phyloP scores from a whole-genome alignment of 2,797 vertebrate species.

The Manis javanica region DNA sequence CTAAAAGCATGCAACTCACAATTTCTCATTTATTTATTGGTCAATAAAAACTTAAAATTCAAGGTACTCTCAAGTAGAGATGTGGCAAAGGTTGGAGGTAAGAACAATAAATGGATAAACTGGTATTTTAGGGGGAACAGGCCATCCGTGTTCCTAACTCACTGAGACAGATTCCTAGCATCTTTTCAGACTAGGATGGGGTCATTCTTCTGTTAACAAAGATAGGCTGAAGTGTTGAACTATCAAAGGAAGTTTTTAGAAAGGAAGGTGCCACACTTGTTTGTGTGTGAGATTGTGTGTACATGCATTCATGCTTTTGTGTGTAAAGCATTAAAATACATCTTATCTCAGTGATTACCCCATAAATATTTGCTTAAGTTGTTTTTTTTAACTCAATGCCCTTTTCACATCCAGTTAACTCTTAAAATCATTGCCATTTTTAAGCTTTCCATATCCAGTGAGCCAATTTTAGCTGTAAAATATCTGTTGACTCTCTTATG shows the following conservation, averaged over 20 bases:
- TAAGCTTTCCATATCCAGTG: background rate
- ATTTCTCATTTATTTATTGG: background rate
- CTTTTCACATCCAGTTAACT: background rate
- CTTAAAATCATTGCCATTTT: background rate
- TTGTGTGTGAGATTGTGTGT: background rate
- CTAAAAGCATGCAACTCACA: background rate
- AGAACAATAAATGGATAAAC: background rate
- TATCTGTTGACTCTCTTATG: background rate
- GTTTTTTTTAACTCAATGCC: background rate
- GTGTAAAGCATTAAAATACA: background rate
- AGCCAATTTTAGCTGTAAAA: background rate
- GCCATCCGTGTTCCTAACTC: background rate
- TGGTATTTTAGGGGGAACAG: background rate
- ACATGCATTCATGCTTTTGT: background rate
- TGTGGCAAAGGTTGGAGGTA: background rate
- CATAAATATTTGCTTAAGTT: background rate
- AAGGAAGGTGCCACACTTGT: background rate
- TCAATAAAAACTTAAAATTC: background rate
- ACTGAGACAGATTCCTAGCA: background rate
- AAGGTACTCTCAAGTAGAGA: background rate
- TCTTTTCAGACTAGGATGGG: background rate
- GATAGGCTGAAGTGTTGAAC: background rate
- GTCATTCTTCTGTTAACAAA: constrained; percentile 27
- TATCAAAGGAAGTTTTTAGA: background rate
- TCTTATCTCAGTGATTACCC: background rate